A percentile compares a stretch with the other conserved stretches of the same genome.
Evolutionary conservation across 2,797 vertebrate species (phyloP).

Genomic region (Sardinella longiceps): DNA sequence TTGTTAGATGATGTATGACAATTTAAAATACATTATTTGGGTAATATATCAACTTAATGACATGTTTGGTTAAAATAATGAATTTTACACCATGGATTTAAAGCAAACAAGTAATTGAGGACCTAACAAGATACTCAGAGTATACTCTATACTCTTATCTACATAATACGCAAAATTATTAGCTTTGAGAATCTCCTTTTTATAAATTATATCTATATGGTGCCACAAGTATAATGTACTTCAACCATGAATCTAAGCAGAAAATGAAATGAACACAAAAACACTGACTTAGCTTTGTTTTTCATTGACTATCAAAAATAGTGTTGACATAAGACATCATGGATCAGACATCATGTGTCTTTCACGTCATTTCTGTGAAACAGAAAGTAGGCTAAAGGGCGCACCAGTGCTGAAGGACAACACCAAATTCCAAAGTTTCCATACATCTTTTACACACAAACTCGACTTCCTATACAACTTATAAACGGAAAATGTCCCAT

Average conservation of each 20-base stretch:
- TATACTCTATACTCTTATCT: neutral
- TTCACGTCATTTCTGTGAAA: neutral
- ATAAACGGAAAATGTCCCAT: neutral
- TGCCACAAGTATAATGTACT: neutral
- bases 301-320: too few species aligned
- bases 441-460: too few species aligned
- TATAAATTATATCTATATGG: neutral
- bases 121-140: neutral
- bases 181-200: neutral
- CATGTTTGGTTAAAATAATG: neutral
- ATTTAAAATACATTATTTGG: neutral
- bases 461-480: neutral
- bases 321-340: too few species aligned
- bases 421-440: neutral
- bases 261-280: neutral
- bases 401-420: neutral
- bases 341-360: neutral
- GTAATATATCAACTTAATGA: too few species aligned
- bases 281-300: neutral
- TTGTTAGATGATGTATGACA: neutral
- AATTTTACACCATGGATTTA: neutral
- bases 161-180: neutral
- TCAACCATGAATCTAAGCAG: neutral
- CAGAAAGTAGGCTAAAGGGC: neutral
- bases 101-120: neutral